These are phyloP conservation scores for Lamprologus callipterus DNA, from an alignment of 2,113 vertebrate genomes.

Conservation along the genomic window DNA sequence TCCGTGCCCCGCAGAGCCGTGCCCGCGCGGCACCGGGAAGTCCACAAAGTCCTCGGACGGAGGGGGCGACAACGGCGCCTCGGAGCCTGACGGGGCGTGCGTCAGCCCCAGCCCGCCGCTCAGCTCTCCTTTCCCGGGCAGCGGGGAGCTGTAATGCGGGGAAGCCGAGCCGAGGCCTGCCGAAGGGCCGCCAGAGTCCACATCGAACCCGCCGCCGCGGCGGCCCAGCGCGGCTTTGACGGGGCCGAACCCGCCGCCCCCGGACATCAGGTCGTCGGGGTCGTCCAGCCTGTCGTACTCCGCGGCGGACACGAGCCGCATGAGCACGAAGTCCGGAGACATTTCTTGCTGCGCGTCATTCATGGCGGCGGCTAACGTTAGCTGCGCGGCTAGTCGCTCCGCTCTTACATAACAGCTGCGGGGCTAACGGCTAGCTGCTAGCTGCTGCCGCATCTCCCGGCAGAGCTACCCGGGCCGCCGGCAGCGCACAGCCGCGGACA, in stretches of 20 bases:
- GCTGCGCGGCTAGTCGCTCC: slow-evolving; percentile 30
- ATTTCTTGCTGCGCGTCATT: slow-evolving; percentile 65
- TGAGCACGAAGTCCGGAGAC: slow-evolving; percentile 70
- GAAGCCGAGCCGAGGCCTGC: slow-evolving; percentile 46
- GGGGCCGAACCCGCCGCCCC: slow-evolving; percentile 39
- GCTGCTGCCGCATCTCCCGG: neutral
- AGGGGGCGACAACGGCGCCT: slow-evolving; percentile 42
- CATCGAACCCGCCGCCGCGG: slow-evolving; percentile 37
- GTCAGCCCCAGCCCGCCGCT: slow-evolving; percentile 46
- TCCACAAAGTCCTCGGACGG: slow-evolving; percentile 59
- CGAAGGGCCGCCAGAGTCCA: slow-evolving; percentile 35
- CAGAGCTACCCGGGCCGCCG: neutral
- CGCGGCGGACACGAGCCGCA: slow-evolving; percentile 68
- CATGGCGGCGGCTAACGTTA: slow-evolving; percentile 47
- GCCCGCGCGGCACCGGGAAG: slow-evolving; percentile 9
- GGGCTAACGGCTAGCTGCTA: slow-evolving; percentile 20
- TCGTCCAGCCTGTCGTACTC: slow-evolving; percentile 66
- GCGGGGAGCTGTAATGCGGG: slow-evolving; percentile 54
- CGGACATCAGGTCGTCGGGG: slow-evolving; percentile 41
- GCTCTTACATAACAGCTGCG: slow-evolving; percentile 55
- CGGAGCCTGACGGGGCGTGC: slow-evolving; percentile 31
- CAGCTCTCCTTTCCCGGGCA: slow-evolving; percentile 46
- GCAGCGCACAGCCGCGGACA: neutral
- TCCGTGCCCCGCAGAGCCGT: slow-evolving; percentile 33
- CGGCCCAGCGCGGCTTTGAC: slow-evolving; percentile 47